phyloP scores from a whole-genome alignment of 2,113 vertebrate species.

The Siniperca chuatsi region DNA sequence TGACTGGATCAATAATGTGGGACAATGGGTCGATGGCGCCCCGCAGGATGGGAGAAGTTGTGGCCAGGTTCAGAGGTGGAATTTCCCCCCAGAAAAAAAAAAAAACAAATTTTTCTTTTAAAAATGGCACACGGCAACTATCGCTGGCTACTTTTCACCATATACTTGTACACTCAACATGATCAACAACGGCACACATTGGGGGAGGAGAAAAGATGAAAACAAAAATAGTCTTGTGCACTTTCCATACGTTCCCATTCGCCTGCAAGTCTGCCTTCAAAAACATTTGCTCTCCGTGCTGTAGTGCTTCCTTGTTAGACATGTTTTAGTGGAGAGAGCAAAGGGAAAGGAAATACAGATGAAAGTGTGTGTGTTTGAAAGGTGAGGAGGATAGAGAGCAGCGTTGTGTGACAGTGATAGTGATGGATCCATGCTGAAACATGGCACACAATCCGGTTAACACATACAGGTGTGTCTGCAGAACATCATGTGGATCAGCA shows the following conservation, averaged over 20 bases:
- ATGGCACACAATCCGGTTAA: constrained; percentile 72
- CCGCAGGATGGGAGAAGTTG: constrained; percentile 85
- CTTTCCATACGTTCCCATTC: constrained; percentile 82
- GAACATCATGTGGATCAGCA: constrained; percentile 86
- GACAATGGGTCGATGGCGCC: constrained; percentile 83
- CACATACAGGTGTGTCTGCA: constrained; percentile 78
- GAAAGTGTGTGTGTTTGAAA: constrained; percentile 39
- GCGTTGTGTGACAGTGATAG: constrained; percentile 66
- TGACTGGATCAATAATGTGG: constrained; percentile 77
- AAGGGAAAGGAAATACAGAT: constrained; percentile 70
- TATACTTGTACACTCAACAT: constrained; percentile 97
- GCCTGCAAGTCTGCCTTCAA: constrained; percentile 59
- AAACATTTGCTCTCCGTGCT: constrained; percentile 79
- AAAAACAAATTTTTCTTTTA: constrained; percentile 44
- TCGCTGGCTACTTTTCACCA: constrained; percentile 97
- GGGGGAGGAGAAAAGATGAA: constrained; percentile 57
- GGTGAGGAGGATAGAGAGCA: constrained; percentile 48
- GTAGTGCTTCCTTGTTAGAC: constrained; percentile 91
- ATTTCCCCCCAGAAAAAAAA: constrained; percentile 37
- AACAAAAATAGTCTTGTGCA: constrained; percentile 80
- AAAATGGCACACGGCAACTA: constrained; percentile 97
- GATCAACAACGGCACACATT: constrained; percentile 95
- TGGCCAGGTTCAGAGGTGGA: constrained; percentile 85
- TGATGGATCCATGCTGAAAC: constrained; percentile 39
- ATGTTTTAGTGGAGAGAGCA: constrained; percentile 83